Conservation (phyloP, 2,113 vertebrate genomes). For the Calidris pugnax region DNA sequence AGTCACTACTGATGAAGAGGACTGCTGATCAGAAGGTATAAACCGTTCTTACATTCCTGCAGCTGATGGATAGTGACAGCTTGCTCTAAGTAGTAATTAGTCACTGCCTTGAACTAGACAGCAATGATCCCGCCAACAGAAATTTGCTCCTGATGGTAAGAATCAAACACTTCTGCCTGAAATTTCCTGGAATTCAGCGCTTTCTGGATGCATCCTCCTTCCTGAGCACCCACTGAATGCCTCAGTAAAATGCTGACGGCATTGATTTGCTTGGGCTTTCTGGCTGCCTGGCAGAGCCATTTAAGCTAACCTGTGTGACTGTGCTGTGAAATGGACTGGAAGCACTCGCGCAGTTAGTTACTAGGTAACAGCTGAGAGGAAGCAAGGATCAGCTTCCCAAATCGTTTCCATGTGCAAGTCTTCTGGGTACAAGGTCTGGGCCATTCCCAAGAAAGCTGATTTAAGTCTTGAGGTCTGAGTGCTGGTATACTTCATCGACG, state of each 20-base stretch:
- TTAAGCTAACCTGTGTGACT: neutral
- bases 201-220: neutral
- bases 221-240: neutral
- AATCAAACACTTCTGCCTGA: neutral
- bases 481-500: neutral
- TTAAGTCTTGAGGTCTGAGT: conserved; percentile 34
- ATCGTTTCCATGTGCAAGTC: neutral
- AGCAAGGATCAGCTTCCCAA: conserved; percentile 10
- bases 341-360: neutral
- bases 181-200: neutral
- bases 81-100: neutral
- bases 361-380: conserved; percentile 35
- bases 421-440: conserved; percentile 15
- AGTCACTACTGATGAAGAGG: neutral
- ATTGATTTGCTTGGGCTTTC: neutral
- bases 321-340: conserved; percentile 8
- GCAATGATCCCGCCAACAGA: neutral
- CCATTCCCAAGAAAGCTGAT: conserved; percentile 9
- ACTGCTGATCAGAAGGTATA: neutral
- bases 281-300: neutral
- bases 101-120: neutral
- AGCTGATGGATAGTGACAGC: neutral
- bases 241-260: rapidly evolving
- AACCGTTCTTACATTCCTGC: rapidly evolving
- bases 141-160: neutral